Base-by-base conservation (phyloP, 2,888 invertebrate species). In the Dynastes grantii region DNA sequence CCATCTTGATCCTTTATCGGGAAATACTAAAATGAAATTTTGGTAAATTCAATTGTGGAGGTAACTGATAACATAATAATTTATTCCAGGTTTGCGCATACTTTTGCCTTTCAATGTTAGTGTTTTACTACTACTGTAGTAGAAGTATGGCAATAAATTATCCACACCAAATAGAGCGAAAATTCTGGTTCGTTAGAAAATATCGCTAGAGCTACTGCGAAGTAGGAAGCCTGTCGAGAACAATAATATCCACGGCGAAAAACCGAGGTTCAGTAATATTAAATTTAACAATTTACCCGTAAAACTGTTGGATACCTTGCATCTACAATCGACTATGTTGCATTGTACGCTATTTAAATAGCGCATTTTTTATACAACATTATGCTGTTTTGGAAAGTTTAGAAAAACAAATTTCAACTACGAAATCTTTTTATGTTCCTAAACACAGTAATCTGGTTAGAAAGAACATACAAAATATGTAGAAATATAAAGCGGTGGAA, bases 161-260 rank as follows among this genome's bases (percentile, higher is more conserved):
- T 49, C 68, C 9, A 68, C 68, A 49, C 49, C 51, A 68, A 68
- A 49, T 68, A 68, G 68, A 68, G 68, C 49, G 68, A 68, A 68
- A 68, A 68, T 68, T 68, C 68, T 68, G 68, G 45, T 68, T 68
- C 68, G 68, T 68, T 68, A 68, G 68, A 68, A 68, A 68, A 68
- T 68, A 68, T 68, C 68, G 68, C 22, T 29, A 11, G 68, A 61
- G 61, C 61, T 68, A 51, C 49, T 11, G 8, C 11, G 27, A 68
- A 68, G 22, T 4, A 22, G 49, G 51, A 49, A 68, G 4, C 27
- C 61, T 61, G 61, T 61, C 61, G 68, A 9, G 45, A 27, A 68
- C 68, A 68, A 68, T 68, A 68, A 68, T 68, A 49, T 27, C 49
- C 51, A n/a, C 16, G 29, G 51, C 68, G 68, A 49, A 68, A 68